phyloP scores from a whole-genome alignment of 2,113 vertebrate species.

The Myrmecobius fasciatus region DNA sequence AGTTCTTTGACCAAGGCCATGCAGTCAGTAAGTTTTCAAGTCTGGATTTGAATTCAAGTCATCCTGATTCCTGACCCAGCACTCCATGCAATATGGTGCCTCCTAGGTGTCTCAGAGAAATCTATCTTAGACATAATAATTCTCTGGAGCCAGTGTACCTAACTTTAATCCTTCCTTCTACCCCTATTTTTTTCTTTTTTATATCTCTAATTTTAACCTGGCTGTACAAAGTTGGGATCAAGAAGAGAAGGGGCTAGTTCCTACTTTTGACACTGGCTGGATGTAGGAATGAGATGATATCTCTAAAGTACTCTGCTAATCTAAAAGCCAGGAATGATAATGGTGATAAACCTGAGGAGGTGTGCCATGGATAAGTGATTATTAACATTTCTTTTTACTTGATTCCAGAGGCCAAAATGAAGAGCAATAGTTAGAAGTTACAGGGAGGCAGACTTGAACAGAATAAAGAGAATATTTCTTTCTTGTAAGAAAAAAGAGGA shows the following conservation, averaged over 20 bases:
- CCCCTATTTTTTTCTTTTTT: neutral
- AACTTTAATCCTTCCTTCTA: neutral
- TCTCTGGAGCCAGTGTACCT: neutral
- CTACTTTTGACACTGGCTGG: neutral
- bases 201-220: neutral
- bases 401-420: neutral
- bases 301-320: neutral
- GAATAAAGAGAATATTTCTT: neutral
- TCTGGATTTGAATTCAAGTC: neutral
- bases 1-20: neutral
- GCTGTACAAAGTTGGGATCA: neutral
- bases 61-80: neutral
- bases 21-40: neutral
- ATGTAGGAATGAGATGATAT: neutral
- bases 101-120: neutral
- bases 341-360: neutral
- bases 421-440: neutral
- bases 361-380: neutral
- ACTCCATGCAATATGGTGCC: neutral
- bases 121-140: neutral
- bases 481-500: neutral
- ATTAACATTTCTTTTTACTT: neutral
- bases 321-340: neutral
- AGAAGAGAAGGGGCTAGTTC: neutral
- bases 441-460: neutral